Evolutionary conservation across 1,140 invertebrate genomes (phyloP), one percentile per base, ranked within the genome.

Genomic region (Cyrtorhinus lividipennis): DNA sequence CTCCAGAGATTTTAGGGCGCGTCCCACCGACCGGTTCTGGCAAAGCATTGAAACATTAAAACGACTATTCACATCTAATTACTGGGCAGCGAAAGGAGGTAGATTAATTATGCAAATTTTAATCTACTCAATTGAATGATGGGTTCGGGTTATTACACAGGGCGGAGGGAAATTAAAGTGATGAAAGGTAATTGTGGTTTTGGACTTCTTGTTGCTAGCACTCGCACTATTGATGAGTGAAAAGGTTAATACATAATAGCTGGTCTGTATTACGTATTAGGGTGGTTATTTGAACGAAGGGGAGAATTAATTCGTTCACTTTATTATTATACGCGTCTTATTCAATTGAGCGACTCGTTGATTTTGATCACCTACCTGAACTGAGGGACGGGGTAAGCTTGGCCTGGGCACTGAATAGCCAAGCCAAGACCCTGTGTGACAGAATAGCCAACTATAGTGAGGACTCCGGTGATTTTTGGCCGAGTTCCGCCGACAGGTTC

Each of bases 1-100:
- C 80, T 65, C 78, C 79, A 10, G 83, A 80, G 74, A 87, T 81
- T 45, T 81, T 79, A 22, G 84, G 84, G 63, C 80, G 78, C 75
- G 82, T 83, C 56, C 77, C 78, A 61, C 83, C 82, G 66, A 85
- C 78, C 23, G 83, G 82, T 75, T 85, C 83, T 84, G 26, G n/a
- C 20, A 46, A 53, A 25, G 13, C 15, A n/a, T n/a, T n/a, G n/a
- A 27, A 44, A 22, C n/a, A n/a, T n/a, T 58, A 15, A n/a, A n/a
- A n/a, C n/a, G n/a, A n/a, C n/a, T n/a, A n/a, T n/a, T n/a, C n/a
- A n/a, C n/a, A n/a, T n/a, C n/a, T n/a, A n/a, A n/a, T n/a, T n/a
- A n/a, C n/a, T n/a, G n/a, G n/a, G n/a, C n/a, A n/a, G n/a, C n/a
- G n/a, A n/a, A n/a, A n/a, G n/a, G n/a, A n/a, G n/a, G n/a, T n/a